Evolutionary conservation across 2,888 invertebrate species (phyloP).

Genomic region (Dasypolia templi): DNA sequence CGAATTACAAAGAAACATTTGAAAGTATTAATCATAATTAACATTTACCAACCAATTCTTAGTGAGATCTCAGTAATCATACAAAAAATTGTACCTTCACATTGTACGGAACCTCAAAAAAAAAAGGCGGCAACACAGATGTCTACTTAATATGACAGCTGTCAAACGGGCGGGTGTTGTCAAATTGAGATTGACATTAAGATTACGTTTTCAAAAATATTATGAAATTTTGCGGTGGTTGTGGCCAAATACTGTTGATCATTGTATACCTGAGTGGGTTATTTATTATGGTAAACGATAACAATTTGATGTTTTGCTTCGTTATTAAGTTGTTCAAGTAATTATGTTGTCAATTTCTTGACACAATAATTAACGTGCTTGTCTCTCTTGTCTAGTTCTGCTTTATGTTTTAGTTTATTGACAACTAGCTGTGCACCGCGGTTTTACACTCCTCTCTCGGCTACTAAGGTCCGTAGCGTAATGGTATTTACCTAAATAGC

Average conservation of each 20-base stretch:
- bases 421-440: not conserved
- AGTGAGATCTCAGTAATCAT: constrained; percentile 5
- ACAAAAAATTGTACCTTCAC: not conserved
- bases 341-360: not conserved
- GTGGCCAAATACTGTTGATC: constrained; percentile 62
- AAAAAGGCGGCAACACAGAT: constrained; percentile 78
- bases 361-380: not conserved
- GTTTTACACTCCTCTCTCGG: not conserved
- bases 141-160: constrained; percentile 88
- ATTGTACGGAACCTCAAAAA: constrained; percentile 51
- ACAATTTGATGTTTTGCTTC: constrained; percentile 2
- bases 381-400: not conserved
- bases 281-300: constrained; percentile 12
- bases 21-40: constrained; percentile 12
- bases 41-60: not conserved
- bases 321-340: not conserved
- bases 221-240: constrained; percentile 68
- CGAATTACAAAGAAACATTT: not conserved
- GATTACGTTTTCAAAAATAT: constrained; percentile 76
- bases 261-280: constrained; percentile 63
- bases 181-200: constrained; percentile 79
- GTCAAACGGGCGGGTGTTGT: constrained; percentile 83
- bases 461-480: not conserved
- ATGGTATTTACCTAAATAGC: not conserved
- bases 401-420: not conserved